Evolutionary conservation across 2,888 invertebrate species (phyloP).

Genomic region (Gari tellinella): DNA sequence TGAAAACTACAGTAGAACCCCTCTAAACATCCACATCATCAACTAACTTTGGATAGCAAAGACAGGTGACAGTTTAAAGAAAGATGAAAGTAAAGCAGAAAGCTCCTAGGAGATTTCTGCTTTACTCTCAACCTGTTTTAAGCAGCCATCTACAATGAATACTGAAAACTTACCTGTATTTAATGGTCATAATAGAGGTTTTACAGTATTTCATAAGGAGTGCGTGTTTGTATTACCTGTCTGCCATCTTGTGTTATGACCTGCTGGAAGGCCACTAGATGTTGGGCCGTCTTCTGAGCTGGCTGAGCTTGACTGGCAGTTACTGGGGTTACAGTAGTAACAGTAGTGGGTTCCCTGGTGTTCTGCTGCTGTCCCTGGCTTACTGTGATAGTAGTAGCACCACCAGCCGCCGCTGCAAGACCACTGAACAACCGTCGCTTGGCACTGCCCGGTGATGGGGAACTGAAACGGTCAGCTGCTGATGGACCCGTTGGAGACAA

Average conservation of each 20-base stretch:
- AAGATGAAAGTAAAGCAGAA: too few species aligned
- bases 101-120: too few species aligned
- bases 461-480: slow-evolving; percentile 80
- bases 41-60: too few species aligned
- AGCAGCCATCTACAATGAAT: too few species aligned
- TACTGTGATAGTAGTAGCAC: neutral
- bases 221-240: slow-evolving; percentile 77
- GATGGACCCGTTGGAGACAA: slow-evolving; percentile 79
- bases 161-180: too few species aligned
- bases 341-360: too few species aligned
- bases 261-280: slow-evolving; percentile 78
- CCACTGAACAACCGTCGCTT: slow-evolving; percentile 83
- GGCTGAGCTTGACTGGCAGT: neutral
- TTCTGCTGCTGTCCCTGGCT: neutral
- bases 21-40: too few species aligned
- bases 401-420: slow-evolving; percentile 1
- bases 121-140: too few species aligned
- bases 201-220: too few species aligned
- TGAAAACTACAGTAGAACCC: too few species aligned
- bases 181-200: too few species aligned
- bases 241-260: slow-evolving; percentile 78
- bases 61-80: too few species aligned
- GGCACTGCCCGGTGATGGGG: slow-evolving; percentile 82
- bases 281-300: slow-evolving; percentile 35
- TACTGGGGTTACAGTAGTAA: neutral